phyloP scores from a whole-genome alignment of 2,888 invertebrate species.

The Drepana falcataria region DNA sequence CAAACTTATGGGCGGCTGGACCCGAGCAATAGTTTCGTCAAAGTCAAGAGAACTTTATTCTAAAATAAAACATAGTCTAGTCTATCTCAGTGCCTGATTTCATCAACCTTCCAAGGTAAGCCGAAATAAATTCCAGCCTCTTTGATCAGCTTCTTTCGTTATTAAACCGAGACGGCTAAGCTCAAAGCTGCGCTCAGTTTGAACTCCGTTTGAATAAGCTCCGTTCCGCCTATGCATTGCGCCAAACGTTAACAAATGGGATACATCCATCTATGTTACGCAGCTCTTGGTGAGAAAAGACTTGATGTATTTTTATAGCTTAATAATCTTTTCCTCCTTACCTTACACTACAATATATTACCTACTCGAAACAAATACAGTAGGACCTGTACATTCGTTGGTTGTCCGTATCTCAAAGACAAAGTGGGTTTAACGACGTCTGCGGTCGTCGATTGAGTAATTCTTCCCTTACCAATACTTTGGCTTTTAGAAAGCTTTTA shows the following conservation, averaged over 20 bases:
- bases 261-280: conserved; percentile 59
- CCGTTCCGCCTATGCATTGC: conserved; percentile 19
- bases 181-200: too few species aligned
- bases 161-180: too few species aligned
- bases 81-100: too few species aligned
- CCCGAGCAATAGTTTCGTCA: too few species aligned
- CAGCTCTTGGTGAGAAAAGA: conserved; percentile 55
- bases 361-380: neutral
- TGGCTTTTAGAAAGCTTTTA: conserved; percentile 45
- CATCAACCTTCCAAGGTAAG: too few species aligned
- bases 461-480: conserved; percentile 32
- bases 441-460: conserved; percentile 22
- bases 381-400: conserved; percentile 7
- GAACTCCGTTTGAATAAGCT: too few species aligned
- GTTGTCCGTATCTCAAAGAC: conserved; percentile 17
- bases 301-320: conserved; percentile 64
- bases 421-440: conserved; percentile 41
- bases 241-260: conserved; percentile 40
- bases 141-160: too few species aligned
- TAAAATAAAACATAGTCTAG: too few species aligned
- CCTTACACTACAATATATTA: conserved; percentile 2
- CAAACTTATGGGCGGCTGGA: too few species aligned
- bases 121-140: too few species aligned
- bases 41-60: too few species aligned
- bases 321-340: conserved; percentile 51